These are phyloP conservation scores for Ara ararauna DNA, from an alignment of 2,797 vertebrate genomes.

Conservation along the genomic window DNA sequence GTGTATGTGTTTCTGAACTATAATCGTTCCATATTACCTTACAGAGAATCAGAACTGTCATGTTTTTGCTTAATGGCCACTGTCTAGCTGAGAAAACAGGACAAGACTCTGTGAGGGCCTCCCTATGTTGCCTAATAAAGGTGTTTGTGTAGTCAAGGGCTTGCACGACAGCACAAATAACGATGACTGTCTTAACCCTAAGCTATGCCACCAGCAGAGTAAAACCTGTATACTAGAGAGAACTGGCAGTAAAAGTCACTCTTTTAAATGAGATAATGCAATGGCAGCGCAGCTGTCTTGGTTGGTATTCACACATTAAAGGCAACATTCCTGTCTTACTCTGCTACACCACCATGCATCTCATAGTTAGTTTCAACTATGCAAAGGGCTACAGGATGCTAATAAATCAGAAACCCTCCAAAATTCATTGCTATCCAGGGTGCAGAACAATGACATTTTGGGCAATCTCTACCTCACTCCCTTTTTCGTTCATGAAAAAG, in stretches of 20 bases:
- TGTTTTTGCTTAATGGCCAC: neutral
- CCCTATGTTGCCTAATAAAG: neutral
- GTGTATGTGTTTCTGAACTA: neutral
- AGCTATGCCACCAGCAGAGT: neutral
- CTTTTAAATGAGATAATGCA: neutral
- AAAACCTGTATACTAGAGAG: neutral
- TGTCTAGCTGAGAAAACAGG: neutral
- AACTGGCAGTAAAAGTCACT: neutral
- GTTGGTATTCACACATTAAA: neutral
- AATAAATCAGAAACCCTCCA: neutral
- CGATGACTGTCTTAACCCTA: neutral
- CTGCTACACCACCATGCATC: neutral
- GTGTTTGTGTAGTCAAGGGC: neutral
- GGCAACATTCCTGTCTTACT: neutral
- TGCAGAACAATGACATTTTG: neutral
- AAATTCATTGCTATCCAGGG: neutral
- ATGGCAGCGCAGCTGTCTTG: neutral
- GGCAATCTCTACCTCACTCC: accelerated
- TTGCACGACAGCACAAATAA: neutral
- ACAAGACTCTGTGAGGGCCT: neutral
- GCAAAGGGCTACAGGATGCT: neutral
- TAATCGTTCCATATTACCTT: neutral
- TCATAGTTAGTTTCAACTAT: neutral
- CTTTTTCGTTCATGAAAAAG: neutral
- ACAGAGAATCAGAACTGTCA: neutral